Percentiles rank a stretch among this genome's conserved stretches.
These are phyloP conservation scores for Dichetophora obliterata DNA, from an alignment of 2,888 invertebrate genomes.

Conservation along the genomic window DNA sequence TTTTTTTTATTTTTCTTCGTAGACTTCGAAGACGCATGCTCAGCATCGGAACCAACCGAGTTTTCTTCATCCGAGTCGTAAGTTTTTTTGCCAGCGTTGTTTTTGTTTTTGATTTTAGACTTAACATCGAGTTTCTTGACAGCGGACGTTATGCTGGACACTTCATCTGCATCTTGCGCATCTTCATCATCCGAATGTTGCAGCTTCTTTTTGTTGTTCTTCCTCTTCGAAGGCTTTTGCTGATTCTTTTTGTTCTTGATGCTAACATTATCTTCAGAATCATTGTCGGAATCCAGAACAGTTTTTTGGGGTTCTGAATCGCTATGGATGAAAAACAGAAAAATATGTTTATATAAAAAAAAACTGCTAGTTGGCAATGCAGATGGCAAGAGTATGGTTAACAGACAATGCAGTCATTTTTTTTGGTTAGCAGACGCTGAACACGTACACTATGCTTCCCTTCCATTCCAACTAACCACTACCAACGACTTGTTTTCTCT, in stretches of 20 bases:
- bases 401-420: no score
- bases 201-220: constrained; percentile 60
- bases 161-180: constrained; percentile 70
- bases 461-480: no score
- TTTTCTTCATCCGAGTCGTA: not conserved
- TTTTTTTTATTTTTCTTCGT: constrained; percentile 62
- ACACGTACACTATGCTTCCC: no score
- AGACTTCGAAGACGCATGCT: constrained; percentile 42
- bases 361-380: not conserved
- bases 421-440: no score
- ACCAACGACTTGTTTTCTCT: no score
- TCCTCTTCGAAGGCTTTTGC: constrained; percentile 65
- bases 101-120: constrained; percentile 66
- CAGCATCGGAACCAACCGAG: constrained; percentile 50
- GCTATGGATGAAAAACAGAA: constrained; percentile 69
- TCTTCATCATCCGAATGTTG: constrained; percentile 63
- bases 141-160: constrained; percentile 71
- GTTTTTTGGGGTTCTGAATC: constrained; percentile 72
- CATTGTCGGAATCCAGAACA: constrained; percentile 54
- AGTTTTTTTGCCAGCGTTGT: not conserved
- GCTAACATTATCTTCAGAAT: constrained; percentile 57
- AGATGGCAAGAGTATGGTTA: no score
- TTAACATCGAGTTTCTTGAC: constrained; percentile 74
- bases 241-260: constrained; percentile 70
- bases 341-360: not conserved